phyloP scores from a whole-genome alignment of 2,888 invertebrate genomes.

The Pachymerium ferrugineum region DNA sequence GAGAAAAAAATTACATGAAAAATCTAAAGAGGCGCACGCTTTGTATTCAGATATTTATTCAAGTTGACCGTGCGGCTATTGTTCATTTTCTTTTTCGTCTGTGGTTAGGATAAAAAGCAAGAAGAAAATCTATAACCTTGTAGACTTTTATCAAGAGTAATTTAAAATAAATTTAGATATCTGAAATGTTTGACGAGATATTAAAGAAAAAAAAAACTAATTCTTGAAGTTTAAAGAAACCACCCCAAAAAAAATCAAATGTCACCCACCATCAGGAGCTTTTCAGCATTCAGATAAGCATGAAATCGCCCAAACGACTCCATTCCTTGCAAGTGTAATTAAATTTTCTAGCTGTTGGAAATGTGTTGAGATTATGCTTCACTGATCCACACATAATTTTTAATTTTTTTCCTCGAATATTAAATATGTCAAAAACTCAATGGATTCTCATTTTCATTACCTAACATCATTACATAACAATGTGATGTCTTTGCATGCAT shows the following conservation, averaged over 20 bases:
- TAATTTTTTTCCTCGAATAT: neutral
- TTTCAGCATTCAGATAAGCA: conserved; percentile 21
- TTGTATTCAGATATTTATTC: neutral
- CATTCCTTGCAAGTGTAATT: conserved; percentile 18
- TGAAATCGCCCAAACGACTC: conserved; percentile 18
- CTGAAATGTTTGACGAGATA: too few relatives aligned
- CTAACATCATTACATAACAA: conserved; percentile 16
- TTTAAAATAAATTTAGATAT: neutral
- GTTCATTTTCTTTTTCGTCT: neutral
- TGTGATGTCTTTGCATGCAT: neutral
- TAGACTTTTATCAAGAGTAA: neutral
- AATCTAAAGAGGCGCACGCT: neutral
- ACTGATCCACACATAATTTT: conserved; percentile 12
- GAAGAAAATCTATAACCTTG: too few relatives aligned
- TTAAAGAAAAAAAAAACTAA: neutral
- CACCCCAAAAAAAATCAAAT: neutral
- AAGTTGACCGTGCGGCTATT: neutral
- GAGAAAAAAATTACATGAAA: neutral
- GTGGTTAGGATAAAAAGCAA: too few relatives aligned
- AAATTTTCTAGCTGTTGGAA: conserved; percentile 15
- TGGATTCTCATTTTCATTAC: conserved; percentile 14
- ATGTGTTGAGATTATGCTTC: conserved; percentile 18
- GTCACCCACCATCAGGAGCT: conserved; percentile 18
- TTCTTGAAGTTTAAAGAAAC: neutral
- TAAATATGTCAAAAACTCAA: conserved; percentile 21